A percentile compares a stretch with the other conserved stretches of the same genome.
Conservation (phyloP, 2,113 vertebrate genomes). For the Drymodes brunneopygia region DNA sequence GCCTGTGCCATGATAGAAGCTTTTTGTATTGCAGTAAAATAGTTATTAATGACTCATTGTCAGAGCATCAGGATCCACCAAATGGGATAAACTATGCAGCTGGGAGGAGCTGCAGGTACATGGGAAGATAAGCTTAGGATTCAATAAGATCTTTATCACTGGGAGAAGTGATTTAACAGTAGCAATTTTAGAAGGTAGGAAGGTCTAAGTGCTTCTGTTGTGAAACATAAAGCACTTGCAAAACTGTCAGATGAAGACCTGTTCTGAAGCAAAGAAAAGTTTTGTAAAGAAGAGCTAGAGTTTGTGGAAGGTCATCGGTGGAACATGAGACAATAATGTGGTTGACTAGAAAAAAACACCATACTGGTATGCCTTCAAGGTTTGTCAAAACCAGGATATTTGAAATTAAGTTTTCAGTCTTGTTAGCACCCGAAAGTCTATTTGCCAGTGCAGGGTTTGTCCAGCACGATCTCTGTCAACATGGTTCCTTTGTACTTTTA, state of each 20-base stretch:
- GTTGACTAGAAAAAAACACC: not conserved
- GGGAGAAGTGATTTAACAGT: not conserved
- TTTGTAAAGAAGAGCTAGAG: not conserved
- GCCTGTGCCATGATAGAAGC: not conserved
- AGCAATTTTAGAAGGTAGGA: not conserved
- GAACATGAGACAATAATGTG: not conserved
- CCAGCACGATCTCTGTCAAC: not conserved
- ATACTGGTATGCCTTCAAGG: not conserved
- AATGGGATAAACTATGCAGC: not conserved
- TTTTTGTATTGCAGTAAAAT: not conserved
- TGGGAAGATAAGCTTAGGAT: not conserved
- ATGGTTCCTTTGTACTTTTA: not conserved
- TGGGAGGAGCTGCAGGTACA: not conserved
- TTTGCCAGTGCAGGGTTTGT: not conserved
- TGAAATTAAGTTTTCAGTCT: not conserved
- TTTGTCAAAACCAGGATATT: not conserved
- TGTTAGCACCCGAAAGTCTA: not conserved
- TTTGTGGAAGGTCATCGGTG: not conserved
- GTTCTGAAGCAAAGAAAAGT: not conserved
- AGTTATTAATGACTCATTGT: slow-evolving; percentile 12
- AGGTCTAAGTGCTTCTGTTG: not conserved
- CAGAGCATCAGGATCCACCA: not conserved
- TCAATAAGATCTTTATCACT: not conserved
- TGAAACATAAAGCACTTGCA: not conserved
- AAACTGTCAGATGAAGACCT: not conserved